A percentile compares a stretch with the other conserved stretches of the same genome.
These are phyloP conservation scores for Miltochrista miniata DNA, from an alignment of 2,888 invertebrate genomes.

Conservation along the genomic window DNA sequence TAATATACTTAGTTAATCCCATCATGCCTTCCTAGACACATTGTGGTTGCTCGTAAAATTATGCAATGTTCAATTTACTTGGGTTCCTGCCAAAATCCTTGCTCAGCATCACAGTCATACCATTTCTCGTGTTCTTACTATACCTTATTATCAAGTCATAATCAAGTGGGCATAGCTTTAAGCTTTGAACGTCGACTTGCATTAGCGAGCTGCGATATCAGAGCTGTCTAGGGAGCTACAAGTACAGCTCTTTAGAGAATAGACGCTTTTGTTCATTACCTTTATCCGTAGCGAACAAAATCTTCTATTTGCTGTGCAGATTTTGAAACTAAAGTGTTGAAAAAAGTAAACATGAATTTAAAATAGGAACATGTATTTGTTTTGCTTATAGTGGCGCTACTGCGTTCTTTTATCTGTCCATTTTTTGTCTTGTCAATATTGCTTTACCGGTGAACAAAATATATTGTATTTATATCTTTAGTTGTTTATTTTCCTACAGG, in stretches of 20 bases:
- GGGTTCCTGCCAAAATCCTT: neutral
- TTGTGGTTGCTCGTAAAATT: neutral
- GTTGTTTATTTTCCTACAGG: too few relatives aligned
- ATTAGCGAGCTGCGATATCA: slow-evolving; percentile 28
- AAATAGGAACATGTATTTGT: too few relatives aligned
- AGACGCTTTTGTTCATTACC: slow-evolving; percentile 45
- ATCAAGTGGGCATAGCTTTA: slow-evolving; percentile 27
- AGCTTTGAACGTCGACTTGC: slow-evolving; percentile 24
- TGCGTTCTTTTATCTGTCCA: too few relatives aligned
- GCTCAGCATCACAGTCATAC: neutral
- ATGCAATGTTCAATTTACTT: neutral
- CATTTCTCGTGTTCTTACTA: too few relatives aligned
- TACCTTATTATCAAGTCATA: slow-evolving; percentile 13
- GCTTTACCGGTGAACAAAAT: too few relatives aligned
- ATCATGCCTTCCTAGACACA: neutral
- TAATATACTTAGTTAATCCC: too few relatives aligned
- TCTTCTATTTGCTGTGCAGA: slow-evolving; percentile 44
- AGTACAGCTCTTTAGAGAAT: slow-evolving; percentile 28
- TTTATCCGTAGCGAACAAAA: slow-evolving; percentile 37
- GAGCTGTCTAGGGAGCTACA: slow-evolving; percentile 6
- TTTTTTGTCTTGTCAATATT: too few relatives aligned
- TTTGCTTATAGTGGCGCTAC: too few relatives aligned
- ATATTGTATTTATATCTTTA: too few relatives aligned
- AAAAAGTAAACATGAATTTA: too few relatives aligned
- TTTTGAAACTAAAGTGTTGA: too few relatives aligned